Percentiles rank a stretch among this genome's conserved stretches.
Conservation (phyloP, 2,113 vertebrate species). For the Procavia capensis region DNA sequence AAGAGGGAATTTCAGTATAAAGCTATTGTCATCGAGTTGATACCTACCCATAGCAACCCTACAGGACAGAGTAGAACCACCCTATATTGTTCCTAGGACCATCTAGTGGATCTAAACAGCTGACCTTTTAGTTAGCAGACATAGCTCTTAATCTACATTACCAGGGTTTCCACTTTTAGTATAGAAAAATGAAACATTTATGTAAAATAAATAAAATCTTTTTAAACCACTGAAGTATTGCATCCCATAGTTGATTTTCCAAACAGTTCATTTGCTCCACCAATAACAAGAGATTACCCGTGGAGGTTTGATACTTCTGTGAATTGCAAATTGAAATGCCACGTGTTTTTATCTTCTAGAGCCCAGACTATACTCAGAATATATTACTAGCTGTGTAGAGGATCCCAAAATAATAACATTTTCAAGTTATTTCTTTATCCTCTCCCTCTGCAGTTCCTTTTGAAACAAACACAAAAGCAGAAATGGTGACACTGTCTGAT, state of each 20-base stretch:
- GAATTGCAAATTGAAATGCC: neutral
- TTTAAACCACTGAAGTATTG: neutral
- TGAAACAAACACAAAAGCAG: conserved; percentile 74
- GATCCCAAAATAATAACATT: neutral
- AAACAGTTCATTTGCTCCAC: neutral
- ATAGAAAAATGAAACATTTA: neutral
- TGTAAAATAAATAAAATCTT: neutral
- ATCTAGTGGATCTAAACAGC: too few species aligned
- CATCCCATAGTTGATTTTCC: neutral
- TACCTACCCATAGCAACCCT: too few species aligned
- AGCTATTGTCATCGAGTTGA: too few species aligned
- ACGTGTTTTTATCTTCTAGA: neutral
- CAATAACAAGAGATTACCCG: neutral
- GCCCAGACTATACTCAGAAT: neutral
- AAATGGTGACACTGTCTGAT: conserved; percentile 38
- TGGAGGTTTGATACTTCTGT: neutral
- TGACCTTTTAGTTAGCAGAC: too few species aligned
- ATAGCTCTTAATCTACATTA: too few species aligned
- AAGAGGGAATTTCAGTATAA: neutral
- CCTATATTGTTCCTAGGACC: too few species aligned
- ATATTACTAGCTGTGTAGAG: neutral
- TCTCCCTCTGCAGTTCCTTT: conserved; percentile 83
- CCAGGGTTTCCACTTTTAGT: too few species aligned
- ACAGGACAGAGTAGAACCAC: too few species aligned
- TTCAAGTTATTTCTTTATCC: neutral